Evolutionary conservation across 2,113 vertebrate species (phyloP).

Genomic region (Scophthalmus maximus): DNA sequence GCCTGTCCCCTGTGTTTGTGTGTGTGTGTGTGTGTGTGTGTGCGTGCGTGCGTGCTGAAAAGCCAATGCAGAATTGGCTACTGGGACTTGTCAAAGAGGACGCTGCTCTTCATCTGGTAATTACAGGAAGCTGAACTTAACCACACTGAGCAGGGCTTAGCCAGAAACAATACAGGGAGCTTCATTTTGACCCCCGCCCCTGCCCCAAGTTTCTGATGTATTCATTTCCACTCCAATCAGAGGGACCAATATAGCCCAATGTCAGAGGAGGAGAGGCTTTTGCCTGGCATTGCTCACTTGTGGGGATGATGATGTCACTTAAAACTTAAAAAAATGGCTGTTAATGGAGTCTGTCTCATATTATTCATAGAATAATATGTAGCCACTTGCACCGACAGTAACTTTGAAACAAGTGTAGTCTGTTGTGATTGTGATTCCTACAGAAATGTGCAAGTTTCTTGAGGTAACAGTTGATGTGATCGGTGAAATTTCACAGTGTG

Average conservation of each 20-base stretch:
- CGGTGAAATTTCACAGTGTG: no score
- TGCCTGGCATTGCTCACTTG: background rate
- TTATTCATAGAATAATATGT: background rate
- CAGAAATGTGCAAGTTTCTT: no score
- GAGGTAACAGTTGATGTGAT: no score
- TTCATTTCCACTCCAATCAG: slow-evolving; percentile 22
- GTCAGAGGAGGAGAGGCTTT: slow-evolving; percentile 12
- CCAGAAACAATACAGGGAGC: slow-evolving; percentile 20
- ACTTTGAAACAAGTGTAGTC: no score
- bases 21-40: background rate
- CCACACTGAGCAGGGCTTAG: background rate
- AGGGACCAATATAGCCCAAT: background rate
- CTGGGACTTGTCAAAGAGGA: slow-evolving; percentile 41
- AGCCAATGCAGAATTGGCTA: slow-evolving; percentile 21
- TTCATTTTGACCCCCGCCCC: background rate
- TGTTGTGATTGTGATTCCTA: no score
- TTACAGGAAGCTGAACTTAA: slow-evolving; percentile 33
- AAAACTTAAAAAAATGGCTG: slow-evolving; percentile 26
- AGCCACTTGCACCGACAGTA: no score
- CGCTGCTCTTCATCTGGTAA: slow-evolving; percentile 29
- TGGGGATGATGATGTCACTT: background rate
- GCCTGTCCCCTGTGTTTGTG: background rate
- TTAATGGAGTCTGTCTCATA: background rate
- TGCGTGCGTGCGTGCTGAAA: background rate
- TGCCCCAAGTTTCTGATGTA: slow-evolving; percentile 14